These are phyloP conservation scores for Leiothrix lutea DNA, from an alignment of 2,113 vertebrate species.

Conservation along the genomic window DNA sequence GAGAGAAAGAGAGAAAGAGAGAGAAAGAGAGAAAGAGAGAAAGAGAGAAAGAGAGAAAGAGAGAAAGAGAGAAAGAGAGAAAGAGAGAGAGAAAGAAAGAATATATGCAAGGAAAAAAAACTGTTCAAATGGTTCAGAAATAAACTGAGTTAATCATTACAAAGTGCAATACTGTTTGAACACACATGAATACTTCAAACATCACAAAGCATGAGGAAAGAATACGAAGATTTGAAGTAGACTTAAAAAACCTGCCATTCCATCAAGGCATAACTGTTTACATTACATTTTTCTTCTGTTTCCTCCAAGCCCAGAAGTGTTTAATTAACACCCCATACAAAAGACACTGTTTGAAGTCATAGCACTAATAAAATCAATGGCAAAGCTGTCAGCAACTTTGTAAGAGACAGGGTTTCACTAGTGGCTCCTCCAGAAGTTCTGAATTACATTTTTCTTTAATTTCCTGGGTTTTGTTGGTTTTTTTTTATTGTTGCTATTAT, in stretches of 20 bases:
- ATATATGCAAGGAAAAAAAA: not conserved
- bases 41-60: fast-evolving
- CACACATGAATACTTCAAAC: not conserved
- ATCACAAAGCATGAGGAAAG: not conserved
- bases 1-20: no score
- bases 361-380: not conserved
- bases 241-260: not conserved
- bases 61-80: no score
- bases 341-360: not conserved
- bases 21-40: not conserved
- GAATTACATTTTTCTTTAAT: not conserved
- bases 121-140: not conserved
- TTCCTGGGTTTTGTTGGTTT: not conserved
- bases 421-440: not conserved
- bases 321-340: not conserved
- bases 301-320: not conserved
- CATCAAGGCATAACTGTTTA: not conserved
- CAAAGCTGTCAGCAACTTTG: not conserved
- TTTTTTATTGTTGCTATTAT: not conserved
- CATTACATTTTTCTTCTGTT: not conserved
- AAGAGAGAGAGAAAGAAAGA: fast-evolving
- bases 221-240: not conserved
- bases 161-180: not conserved
- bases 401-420: not conserved
- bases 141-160: not conserved